phyloP scores from a whole-genome alignment of 2,888 invertebrate species.

The Hirtodrosophila alboralis region DNA sequence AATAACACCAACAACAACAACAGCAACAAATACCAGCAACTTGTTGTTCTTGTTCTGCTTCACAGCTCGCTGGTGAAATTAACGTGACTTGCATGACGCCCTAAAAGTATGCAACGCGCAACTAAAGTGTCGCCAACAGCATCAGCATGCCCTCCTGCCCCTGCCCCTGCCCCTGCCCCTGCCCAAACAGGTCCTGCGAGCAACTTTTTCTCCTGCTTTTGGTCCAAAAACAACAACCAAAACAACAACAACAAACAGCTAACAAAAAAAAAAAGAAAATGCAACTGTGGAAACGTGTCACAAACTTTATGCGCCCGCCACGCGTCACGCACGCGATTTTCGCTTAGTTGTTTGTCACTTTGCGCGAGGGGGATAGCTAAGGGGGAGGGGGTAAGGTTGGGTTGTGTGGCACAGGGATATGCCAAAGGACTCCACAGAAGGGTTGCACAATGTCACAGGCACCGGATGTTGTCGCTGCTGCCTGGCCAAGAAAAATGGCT shows the following conservation, averaged over 20 bases:
- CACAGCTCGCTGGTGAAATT: conserved; percentile 71
- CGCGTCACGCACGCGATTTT: conserved; percentile 79
- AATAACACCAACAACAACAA: conserved; percentile 8
- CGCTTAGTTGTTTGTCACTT: conserved; percentile 78
- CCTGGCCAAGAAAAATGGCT: conserved; percentile 65
- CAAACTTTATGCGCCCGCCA: conserved; percentile 74
- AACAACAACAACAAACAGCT: conserved; percentile 14
- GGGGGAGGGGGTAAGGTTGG: neutral
- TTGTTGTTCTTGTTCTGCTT: conserved; percentile 52
- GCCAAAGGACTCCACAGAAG: conserved; percentile 5
- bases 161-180: neutral
- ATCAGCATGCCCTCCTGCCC: conserved; percentile 22
- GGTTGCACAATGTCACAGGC: conserved; percentile 13
- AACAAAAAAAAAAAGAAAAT: no score
- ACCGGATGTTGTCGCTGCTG: conserved; percentile 40
- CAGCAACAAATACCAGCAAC: conserved; percentile 14
- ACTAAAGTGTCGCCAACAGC: conserved; percentile 72
- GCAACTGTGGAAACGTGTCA: conserved; percentile 77
- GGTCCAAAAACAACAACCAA: conserved; percentile 39
- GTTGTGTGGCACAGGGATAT: conserved; percentile 2
- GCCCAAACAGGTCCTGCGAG: conserved; percentile 8
- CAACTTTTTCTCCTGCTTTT: conserved; percentile 52
- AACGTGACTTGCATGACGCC: conserved; percentile 76
- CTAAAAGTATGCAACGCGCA: conserved; percentile 71
- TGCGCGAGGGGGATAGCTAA: conserved; percentile 14